Evolutionary conservation across 2,113 vertebrate genomes (phyloP), one percentile per base, ranked within the genome.

Genomic region (Prochilodus magdalenae): DNA sequence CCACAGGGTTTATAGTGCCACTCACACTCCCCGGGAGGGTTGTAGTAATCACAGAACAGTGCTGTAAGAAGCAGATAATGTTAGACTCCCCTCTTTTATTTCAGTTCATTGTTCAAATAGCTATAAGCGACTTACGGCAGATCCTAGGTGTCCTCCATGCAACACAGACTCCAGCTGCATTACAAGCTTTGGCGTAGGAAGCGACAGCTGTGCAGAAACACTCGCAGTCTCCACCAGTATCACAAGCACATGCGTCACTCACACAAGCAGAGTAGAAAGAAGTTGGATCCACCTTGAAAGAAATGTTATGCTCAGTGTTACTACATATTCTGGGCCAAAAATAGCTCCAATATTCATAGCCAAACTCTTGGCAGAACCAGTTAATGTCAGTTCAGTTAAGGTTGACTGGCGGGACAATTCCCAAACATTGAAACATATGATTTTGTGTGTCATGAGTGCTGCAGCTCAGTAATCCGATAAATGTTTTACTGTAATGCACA

Each of bases 1-100:
- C 97, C 97, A 73, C 97, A 98, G 0, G 97, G 93, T 77, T 94
- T 94, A 88, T 99, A 99, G 84, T 98, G 97, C 97, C 98, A 99
- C 80, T 96, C 95, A 73, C 97, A 99, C 78, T 87, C 92, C 22
- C 90, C 96, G 49, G 93, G 80, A 0, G 92, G 87, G 76, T 98
- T 98, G 90, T 98, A 98, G 89, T 96, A 99, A 86, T 98, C 97
- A 13, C 97, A 99, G 91, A 99, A 98, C 22, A 99, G 85, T 66
- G 98, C 98, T 99, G 87, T 3, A 86, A 75, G 74, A 26, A 30
- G 33, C 63, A 53, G 77, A 83, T 75, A 29, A 18, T 2, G 6
- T 57, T 26, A 66, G 65, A 55, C 8, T 57, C 30, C 13, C 7
- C 51, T 14, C 6, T 40, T 15, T 74, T 44, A n/a, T 24, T 36